Conservation (phyloP, 2,797 vertebrate genomes). For the Premnoplex brunnescens region DNA sequence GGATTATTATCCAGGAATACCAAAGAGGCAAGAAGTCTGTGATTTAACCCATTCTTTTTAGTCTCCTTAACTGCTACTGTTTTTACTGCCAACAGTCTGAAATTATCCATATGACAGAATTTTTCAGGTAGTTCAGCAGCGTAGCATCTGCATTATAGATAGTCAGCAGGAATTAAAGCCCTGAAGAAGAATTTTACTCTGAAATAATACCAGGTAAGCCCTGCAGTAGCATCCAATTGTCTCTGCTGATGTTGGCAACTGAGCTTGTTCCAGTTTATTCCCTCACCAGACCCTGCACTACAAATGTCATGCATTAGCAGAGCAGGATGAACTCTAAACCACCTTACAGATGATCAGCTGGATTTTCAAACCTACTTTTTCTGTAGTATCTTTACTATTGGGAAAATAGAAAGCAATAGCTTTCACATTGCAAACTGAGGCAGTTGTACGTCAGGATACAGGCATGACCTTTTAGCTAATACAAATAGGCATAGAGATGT, state of each 20-base stretch:
- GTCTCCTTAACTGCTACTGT: not conserved
- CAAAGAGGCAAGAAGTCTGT: slow-evolving; percentile 37
- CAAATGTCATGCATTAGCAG: not conserved
- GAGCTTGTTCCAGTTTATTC: not conserved
- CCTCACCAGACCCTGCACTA: not conserved
- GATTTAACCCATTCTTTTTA: slow-evolving; percentile 59
- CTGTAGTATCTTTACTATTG: not conserved
- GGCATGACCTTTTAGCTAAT: not conserved
- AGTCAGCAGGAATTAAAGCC: slow-evolving; percentile 11
- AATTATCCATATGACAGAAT: not conserved
- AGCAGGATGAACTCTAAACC: not conserved
- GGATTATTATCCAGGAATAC: slow-evolving; percentile 68
- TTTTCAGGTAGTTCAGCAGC: not conserved
- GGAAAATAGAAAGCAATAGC: not conserved
- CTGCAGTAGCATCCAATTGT: not conserved
- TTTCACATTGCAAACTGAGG: not conserved
- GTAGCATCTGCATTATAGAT: not conserved
- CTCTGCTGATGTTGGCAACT: not conserved
- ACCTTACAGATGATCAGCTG: not conserved
- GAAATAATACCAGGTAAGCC: not conserved
- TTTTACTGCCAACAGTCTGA: not conserved
- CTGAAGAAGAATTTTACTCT: not conserved
- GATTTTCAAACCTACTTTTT: not conserved
- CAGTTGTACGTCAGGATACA: not conserved
- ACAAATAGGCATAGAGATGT: not conserved